A percentile compares a stretch with the other conserved stretches of the same genome.
Evolutionary conservation across 2,113 vertebrate species (phyloP).

Genomic region (Herpetotheres cachinnans): DNA sequence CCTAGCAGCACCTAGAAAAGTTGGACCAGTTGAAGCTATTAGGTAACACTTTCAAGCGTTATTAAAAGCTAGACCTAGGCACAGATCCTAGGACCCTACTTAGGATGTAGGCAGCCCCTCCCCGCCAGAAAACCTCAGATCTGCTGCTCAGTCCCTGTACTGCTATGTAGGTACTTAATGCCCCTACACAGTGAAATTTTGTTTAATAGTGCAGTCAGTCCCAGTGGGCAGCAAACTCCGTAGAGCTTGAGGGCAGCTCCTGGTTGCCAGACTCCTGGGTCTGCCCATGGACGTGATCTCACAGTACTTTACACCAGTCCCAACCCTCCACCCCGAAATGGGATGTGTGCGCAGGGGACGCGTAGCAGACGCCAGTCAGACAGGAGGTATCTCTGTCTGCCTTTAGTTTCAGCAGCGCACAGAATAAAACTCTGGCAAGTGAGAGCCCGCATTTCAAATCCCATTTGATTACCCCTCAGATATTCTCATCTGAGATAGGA

Average conservation of each 20-base stretch:
- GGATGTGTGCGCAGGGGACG: rapidly evolving
- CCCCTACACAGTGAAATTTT: neutral
- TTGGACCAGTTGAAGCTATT: neutral
- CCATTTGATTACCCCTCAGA: too few species aligned
- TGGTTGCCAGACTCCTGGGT: neutral
- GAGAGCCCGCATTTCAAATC: neutral
- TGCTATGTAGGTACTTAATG: neutral
- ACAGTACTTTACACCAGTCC: neutral
- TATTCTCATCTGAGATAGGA: neutral
- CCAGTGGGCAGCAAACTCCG: neutral
- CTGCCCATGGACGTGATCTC: neutral
- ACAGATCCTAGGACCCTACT: neutral
- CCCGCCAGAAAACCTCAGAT: neutral
- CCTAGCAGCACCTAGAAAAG: neutral
- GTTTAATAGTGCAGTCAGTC: neutral
- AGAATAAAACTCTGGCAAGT: neutral
- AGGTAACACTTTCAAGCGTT: neutral
- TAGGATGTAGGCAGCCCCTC: neutral
- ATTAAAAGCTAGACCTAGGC: neutral
- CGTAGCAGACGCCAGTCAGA: neutral
- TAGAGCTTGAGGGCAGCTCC: neutral
- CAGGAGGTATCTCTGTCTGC: neutral
- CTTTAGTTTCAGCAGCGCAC: neutral
- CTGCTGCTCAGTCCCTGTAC: neutral
- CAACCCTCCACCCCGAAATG: neutral